A percentile compares a stretch with the other conserved stretches of the same genome.
Evolutionary conservation across 92 coral and sea anemone genomes (phyloP).

Genomic region (Paramuricea clavata): DNA sequence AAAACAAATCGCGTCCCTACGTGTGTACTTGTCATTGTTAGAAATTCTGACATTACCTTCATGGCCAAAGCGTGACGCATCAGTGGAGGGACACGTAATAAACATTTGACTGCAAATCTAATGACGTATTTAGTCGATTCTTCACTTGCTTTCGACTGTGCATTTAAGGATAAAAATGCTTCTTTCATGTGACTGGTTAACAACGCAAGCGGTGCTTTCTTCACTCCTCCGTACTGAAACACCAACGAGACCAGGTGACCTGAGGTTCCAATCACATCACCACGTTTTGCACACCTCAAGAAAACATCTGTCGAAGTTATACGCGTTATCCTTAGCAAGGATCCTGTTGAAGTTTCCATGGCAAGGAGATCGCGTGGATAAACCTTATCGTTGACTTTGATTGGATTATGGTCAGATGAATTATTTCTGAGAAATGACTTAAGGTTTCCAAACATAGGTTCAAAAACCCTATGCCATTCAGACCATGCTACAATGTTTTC

Average conservation of each 20-base stretch:
- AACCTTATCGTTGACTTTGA: not conserved
- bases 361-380: conserved; percentile 53
- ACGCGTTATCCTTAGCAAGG: conserved; percentile 71
- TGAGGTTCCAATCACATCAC: conserved; percentile 76
- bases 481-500: conserved; percentile 76
- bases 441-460: conserved; percentile 77
- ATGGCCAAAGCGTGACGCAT: conserved; percentile 76
- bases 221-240: conserved; percentile 78
- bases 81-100: conserved; percentile 75
- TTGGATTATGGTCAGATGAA: not conserved
- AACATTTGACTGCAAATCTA: conserved; percentile 78
- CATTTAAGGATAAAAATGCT: conserved; percentile 59
- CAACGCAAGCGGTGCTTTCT: conserved; percentile 79
- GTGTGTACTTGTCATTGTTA: too few relatives aligned
- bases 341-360: conserved; percentile 78
- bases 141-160: conserved; percentile 15
- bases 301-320: conserved; percentile 70
- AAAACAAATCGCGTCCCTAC: too few relatives aligned
- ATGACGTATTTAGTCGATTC: conserved; percentile 6
- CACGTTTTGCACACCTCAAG: conserved; percentile 54
- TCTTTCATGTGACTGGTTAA: conserved; percentile 83
- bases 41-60: conserved; percentile 79
- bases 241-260: conserved; percentile 91
- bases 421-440: conserved; percentile 75
- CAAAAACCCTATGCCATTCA: conserved; percentile 83